Conservation (phyloP, 2,113 vertebrate species). For the crab-eating macaque (Macaca fascicularis) region DNA sequence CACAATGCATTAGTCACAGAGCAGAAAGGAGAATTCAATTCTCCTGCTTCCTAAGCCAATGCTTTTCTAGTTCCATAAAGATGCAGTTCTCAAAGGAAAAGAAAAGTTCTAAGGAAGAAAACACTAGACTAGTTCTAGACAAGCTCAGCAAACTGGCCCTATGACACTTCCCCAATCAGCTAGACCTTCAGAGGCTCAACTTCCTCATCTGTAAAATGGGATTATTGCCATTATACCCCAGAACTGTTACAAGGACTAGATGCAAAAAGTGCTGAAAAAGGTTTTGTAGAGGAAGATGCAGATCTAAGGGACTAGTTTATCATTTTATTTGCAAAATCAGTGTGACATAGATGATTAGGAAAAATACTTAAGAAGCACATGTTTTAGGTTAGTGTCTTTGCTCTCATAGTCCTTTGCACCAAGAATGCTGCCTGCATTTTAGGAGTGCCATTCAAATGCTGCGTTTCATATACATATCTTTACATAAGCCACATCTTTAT, state of each 20-base stretch:
- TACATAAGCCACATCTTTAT: no score
- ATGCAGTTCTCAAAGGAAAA: neutral
- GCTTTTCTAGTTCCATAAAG: neutral
- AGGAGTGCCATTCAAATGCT: neutral
- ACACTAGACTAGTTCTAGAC: rapidly evolving
- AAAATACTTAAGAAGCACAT: neutral
- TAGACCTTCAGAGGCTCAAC: neutral
- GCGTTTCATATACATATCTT: neutral
- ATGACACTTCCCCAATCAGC: no score
- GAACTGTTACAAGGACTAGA: neutral
- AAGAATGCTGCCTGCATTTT: neutral
- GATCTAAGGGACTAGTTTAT: neutral
- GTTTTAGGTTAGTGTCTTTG: neutral
- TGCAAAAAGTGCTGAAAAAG: neutral
- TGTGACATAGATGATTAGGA: neutral
- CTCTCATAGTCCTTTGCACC: neutral
- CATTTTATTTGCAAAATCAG: neutral
- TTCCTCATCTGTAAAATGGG: neutral
- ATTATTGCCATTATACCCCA: no score
- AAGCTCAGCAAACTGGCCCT: neutral
- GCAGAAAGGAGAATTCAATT: neutral
- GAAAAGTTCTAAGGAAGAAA: neutral
- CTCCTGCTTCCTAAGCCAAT: neutral
- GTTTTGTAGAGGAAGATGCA: neutral
- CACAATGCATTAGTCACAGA: neutral